phyloP scores from a whole-genome alignment of 1,140 invertebrate genomes.

The Odontomachus brunneus region DNA sequence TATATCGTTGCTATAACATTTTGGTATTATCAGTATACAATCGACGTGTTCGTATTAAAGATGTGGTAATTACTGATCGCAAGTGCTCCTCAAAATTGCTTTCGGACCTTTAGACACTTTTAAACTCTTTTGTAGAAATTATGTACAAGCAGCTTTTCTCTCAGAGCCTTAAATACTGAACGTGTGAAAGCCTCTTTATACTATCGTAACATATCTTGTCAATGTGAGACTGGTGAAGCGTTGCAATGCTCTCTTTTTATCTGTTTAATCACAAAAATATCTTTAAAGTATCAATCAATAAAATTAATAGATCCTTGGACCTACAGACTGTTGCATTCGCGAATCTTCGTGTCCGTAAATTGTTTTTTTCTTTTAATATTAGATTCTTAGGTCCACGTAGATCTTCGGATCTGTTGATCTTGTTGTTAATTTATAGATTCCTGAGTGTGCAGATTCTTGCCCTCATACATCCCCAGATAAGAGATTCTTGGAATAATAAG shows the following conservation, averaged over 20 bases:
- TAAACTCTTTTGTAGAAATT: constrained; percentile 7
- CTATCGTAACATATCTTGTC: constrained; percentile 37
- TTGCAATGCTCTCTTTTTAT: constrained; percentile 17
- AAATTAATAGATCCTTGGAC: constrained; percentile 58
- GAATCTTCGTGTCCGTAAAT: constrained; percentile 22
- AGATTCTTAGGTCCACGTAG: constrained; percentile 40
- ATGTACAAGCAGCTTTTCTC: constrained; percentile 20
- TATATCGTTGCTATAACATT: constrained; percentile 57
- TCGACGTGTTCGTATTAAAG: constrained; percentile 40
- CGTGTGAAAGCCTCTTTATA: constrained; percentile 15
- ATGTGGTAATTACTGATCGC: constrained; percentile 53
- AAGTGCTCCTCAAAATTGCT: constrained; percentile 27
- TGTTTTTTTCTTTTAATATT: constrained; percentile 20
- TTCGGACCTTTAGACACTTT: constrained; percentile 25
- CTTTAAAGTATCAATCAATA: constrained; percentile 26
- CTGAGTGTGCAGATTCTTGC: constrained; percentile 4
- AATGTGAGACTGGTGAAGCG: constrained; percentile 13
- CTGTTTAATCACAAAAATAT: constrained; percentile 23
- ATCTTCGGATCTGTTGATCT: constrained; percentile 37
- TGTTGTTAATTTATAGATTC: constrained; percentile 9
- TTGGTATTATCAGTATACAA: constrained; percentile 55
- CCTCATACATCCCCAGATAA: constrained; percentile 45
- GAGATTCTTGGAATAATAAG: constrained; percentile 32
- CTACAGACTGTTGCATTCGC: constrained; percentile 44
- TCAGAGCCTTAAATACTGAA: constrained; percentile 45